These are phyloP conservation scores for Molanna angustata DNA, from an alignment of 2,888 invertebrate genomes.

Conservation along the genomic window DNA sequence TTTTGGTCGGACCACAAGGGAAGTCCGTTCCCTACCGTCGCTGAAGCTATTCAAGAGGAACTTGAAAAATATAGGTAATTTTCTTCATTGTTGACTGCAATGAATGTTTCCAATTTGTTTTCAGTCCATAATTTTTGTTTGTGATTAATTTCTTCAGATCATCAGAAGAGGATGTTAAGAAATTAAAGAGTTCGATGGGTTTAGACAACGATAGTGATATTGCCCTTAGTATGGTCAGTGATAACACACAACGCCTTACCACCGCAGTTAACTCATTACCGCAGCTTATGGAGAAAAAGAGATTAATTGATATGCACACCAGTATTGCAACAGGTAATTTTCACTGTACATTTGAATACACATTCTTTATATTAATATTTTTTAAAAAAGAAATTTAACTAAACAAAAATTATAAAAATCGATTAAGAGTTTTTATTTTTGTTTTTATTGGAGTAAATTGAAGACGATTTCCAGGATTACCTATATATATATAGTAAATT, in stretches of 20 bases:
- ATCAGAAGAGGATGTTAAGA: slow-evolving; percentile 96
- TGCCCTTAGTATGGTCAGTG: slow-evolving; percentile 82
- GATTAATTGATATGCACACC: slow-evolving; percentile 98
- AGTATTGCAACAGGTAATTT: slow-evolving; percentile 86
- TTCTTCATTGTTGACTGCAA: not conserved
- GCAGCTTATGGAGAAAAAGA: slow-evolving; percentile 94
- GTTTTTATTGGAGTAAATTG: no score
- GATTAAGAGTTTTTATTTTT: no score
- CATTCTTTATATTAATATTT: no score
- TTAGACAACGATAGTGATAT: slow-evolving; percentile 85
- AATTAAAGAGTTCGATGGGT: slow-evolving; percentile 92
- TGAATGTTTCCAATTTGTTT: not conserved
- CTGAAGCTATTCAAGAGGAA: slow-evolving; percentile 98
- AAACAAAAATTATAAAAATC: no score
- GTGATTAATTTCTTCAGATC: slow-evolving; percentile 41
- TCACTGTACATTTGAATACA: no score
- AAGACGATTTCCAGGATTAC: no score
- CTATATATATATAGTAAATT: no score
- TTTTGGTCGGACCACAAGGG: slow-evolving; percentile 95
- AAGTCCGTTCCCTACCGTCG: slow-evolving; percentile 90
- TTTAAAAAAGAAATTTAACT: no score
- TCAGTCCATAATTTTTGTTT: not conserved
- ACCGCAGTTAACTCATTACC: slow-evolving; percentile 95
- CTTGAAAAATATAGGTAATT: slow-evolving; percentile 81
- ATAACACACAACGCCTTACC: slow-evolving; percentile 90